Conservation (phyloP, 2,888 invertebrate genomes). For the Fissipunctia ypsillon region DNA sequence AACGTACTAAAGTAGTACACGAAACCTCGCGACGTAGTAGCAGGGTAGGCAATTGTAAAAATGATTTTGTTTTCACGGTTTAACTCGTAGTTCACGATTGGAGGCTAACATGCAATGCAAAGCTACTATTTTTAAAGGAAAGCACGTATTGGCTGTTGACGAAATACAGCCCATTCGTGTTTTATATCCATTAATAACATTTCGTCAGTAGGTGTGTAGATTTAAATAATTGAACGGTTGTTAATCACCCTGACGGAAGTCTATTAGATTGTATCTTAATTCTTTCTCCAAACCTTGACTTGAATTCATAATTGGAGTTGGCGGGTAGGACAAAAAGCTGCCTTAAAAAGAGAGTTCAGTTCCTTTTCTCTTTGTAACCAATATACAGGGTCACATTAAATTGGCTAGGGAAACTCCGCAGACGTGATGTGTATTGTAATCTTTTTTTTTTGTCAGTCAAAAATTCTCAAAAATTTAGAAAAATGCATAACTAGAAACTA, state of each 20-base stretch:
- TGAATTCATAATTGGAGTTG: slow-evolving; percentile 28
- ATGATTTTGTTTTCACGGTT: slow-evolving; percentile 22
- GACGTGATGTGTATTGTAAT: too few species aligned
- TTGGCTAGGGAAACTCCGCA: too few species aligned
- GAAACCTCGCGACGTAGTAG: slow-evolving; percentile 1
- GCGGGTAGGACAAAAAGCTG: background rate
- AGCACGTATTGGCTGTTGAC: slow-evolving; percentile 32
- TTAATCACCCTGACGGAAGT: slow-evolving; percentile 39
- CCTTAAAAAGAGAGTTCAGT: slow-evolving; percentile 8
- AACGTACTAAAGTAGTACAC: slow-evolving; percentile 9
- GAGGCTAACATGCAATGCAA: slow-evolving; percentile 44
- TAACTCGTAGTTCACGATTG: slow-evolving; percentile 31
- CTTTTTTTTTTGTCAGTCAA: too few species aligned
- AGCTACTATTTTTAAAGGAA: slow-evolving; percentile 35
- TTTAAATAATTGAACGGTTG: slow-evolving; percentile 46
- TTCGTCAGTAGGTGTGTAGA: slow-evolving; percentile 49
- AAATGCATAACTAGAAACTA: too few species aligned
- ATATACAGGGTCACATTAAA: too few species aligned
- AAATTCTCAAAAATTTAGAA: too few species aligned
- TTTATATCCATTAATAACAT: slow-evolving; percentile 46
- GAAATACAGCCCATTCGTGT: slow-evolving; percentile 52
- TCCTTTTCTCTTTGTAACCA: slow-evolving; percentile 6
- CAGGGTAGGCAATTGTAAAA: slow-evolving; percentile 4
- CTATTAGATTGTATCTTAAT: slow-evolving; percentile 39
- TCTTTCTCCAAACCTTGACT: slow-evolving; percentile 37